Evolutionary conservation across 2,797 vertebrate species (phyloP), one percentile per base, ranked within the genome.

Genomic region (Perdix hodgsoniae): DNA sequence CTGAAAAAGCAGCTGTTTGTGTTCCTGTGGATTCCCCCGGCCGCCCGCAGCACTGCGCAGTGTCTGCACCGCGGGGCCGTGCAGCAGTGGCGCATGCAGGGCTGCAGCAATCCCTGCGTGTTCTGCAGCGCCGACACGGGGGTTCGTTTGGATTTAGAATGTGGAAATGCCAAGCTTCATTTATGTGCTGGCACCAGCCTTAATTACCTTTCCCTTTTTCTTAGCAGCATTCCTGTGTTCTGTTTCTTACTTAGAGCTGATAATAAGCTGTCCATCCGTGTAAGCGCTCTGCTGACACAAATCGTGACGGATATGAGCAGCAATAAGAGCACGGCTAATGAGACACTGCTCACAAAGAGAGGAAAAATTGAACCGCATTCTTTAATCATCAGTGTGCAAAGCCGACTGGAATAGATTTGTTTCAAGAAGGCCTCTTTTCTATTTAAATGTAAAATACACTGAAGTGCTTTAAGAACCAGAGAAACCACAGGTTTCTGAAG

Each of bases 271-370:
- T 90, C 93, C 27, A 1, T 95, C 93, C 82, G 6, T 50, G 73
- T 80, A 96, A 90, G 79, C 72, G 44, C 54, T 87, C 70, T 42
- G 80, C 69, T 87, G 88, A 90, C 56, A 96, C 75, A 97, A 92
- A 94, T 90, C 76, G 80, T 90, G 94, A 94, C 90, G 94, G 90
- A 90, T 96, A 83, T 81, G 95, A 86, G 95, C 95, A 93, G 91
- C 93, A 92, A 92, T 93, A 91, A 95, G 92, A 54, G 66, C 33
- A 90, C 74, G 39, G 83, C 82, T 95, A 92, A 94, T 80, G 83
- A 97, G 92, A 88, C 56, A 59, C 37, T 88, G 80, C 86, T 92
- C 75, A 78, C 87, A 94, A 93, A 29, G 76, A 79, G 31, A 21
- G 52, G 74, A 83, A 75, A 88, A 76, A 75, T 2, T 24, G 59